Percentiles rank a stretch among this genome's conserved stretches.
Evolutionary conservation across 2,113 vertebrate genomes (phyloP).

Genomic region (Jaculus jaculus): DNA sequence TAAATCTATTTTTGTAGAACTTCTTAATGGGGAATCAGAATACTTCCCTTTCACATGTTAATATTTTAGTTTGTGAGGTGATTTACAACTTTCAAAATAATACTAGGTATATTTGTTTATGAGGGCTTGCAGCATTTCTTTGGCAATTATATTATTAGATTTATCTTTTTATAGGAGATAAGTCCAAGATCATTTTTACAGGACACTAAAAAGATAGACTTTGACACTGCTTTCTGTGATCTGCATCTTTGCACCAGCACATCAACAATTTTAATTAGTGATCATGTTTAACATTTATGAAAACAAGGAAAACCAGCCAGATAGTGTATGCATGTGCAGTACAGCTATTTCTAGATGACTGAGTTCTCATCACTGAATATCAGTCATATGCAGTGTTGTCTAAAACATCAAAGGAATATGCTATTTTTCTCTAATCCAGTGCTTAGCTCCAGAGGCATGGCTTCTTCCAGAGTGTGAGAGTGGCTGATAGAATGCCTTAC

Average conservation of each 20-base stretch:
- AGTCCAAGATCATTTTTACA: background rate
- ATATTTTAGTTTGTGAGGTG: background rate
- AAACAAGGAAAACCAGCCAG: background rate
- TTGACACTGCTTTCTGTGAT: background rate
- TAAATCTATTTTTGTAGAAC: constrained; percentile 12
- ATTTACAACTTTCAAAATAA: background rate
- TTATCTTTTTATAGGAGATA: background rate
- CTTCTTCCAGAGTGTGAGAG: constrained; percentile 14
- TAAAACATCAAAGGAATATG: background rate
- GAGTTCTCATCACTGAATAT: background rate
- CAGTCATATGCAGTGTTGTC: background rate
- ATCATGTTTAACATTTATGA: constrained; percentile 18
- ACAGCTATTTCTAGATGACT: background rate
- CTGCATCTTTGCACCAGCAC: background rate
- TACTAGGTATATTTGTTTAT: background rate
- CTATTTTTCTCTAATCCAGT: background rate
- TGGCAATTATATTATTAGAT: background rate
- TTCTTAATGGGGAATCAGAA: background rate
- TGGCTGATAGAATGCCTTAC: constrained; percentile 39
- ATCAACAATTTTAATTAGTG: background rate
- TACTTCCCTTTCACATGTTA: background rate
- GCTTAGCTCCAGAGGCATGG: background rate
- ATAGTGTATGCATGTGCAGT: background rate
- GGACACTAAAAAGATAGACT: constrained; percentile 10
- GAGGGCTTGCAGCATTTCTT: background rate